Evolutionary conservation across 2,113 vertebrate species (phyloP).

Genomic region (Nothobranchius kuhntae): DNA sequence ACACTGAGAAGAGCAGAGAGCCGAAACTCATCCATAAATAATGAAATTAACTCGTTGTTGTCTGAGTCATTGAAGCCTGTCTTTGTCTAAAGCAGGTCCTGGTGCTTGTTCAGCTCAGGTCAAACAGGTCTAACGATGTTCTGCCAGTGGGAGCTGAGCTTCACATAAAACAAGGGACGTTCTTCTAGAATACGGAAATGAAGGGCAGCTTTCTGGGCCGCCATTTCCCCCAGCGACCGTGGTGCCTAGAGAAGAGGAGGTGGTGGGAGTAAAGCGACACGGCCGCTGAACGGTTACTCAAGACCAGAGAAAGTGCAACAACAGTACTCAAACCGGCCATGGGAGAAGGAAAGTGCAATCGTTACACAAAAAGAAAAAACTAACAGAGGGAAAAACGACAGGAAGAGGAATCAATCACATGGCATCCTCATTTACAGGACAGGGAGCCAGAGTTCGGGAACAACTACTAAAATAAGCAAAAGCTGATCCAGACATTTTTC

Average conservation of each 20-base stretch:
- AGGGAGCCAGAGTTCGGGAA: slow-evolving; percentile 49
- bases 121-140: slow-evolving; percentile 38
- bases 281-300: slow-evolving; percentile 59
- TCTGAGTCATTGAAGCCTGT: slow-evolving; percentile 21
- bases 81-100: slow-evolving; percentile 15
- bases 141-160: slow-evolving; percentile 35
- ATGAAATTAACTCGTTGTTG: slow-evolving; percentile 43
- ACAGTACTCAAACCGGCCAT: slow-evolving; percentile 53
- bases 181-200: slow-evolving; percentile 57
- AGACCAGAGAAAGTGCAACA: slow-evolving; percentile 66
- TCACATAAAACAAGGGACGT: slow-evolving; percentile 6
- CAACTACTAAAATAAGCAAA: slow-evolving; percentile 70
- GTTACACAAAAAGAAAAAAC: slow-evolving; percentile 45
- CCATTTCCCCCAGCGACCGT: slow-evolving; percentile 61
- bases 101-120: slow-evolving; percentile 46
- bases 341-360: slow-evolving; percentile 57
- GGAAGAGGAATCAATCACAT: slow-evolving; percentile 58
- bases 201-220: slow-evolving; percentile 70
- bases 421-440: slow-evolving; percentile 59
- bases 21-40: slow-evolving; percentile 47
- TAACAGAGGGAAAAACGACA: slow-evolving; percentile 13
- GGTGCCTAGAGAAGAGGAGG: slow-evolving; percentile 55
- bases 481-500: slow-evolving; percentile 66
- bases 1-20: slow-evolving; percentile 36
- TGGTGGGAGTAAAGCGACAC: slow-evolving; percentile 44